Percentiles rank a stretch among this genome's conserved stretches.
phyloP scores from a whole-genome alignment of 2,113 vertebrate species.

The Nettapus auritus region DNA sequence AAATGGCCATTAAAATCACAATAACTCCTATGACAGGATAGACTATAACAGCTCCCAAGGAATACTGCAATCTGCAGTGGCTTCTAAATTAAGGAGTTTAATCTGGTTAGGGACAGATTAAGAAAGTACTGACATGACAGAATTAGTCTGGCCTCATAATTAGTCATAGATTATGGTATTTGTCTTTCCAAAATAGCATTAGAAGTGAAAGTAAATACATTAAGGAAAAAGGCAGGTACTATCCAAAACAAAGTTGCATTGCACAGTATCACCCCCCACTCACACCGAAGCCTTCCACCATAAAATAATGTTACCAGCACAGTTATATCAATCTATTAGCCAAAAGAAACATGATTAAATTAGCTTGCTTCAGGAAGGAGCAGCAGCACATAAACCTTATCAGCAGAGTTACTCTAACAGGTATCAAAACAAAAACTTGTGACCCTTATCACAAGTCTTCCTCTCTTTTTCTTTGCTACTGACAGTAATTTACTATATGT shows the following conservation, averaged over 20 bases:
- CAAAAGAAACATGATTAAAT: neutral
- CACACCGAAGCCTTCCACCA: neutral
- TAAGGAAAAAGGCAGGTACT: neutral
- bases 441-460: neutral
- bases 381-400: neutral
- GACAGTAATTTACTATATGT: neutral
- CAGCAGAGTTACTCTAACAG: neutral
- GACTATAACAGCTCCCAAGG: neutral
- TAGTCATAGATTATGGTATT: slow-evolving; percentile 39
- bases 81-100: slow-evolving; percentile 28
- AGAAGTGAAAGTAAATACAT: slow-evolving; percentile 8
- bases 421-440: neutral
- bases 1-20: neutral
- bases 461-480: neutral
- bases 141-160: slow-evolving; percentile 47
- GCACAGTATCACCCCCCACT: neutral
- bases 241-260: neutral
- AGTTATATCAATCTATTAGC: neutral
- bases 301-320: neutral
- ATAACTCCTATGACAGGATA: neutral
- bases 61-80: slow-evolving; percentile 2
- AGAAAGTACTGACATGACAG: slow-evolving; percentile 26
- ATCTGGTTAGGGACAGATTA: slow-evolving; percentile 35
- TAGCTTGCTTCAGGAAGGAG: too few relatives aligned
- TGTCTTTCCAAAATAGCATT: slow-evolving; percentile 23